Percentiles rank a stretch among this genome's conserved stretches.
Conservation (phyloP, 2,888 invertebrate species). For the Cryptophagus acutangulus region DNA sequence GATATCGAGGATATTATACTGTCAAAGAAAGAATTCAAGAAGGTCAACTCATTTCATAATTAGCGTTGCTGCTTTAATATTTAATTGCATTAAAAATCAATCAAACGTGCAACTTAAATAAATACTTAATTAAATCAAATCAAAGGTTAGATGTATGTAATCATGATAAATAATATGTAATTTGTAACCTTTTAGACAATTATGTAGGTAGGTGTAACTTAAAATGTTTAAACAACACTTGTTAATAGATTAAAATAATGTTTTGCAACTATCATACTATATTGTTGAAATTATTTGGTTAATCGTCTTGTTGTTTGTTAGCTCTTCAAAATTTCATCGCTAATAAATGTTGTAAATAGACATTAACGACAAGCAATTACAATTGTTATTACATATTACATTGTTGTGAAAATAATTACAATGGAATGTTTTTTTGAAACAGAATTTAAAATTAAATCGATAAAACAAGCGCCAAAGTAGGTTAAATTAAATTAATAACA, state of each 20-base stretch:
- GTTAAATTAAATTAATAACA: too few species aligned
- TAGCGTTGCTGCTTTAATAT: too few species aligned
- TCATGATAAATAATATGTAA: not conserved
- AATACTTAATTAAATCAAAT: not conserved
- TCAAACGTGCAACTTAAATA: not conserved
- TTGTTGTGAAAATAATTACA: not conserved
- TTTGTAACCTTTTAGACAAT: constrained; percentile 1
- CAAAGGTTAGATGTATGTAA: constrained; percentile 2
- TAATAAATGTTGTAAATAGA: constrained; percentile 1
- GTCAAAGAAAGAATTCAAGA: too few species aligned
- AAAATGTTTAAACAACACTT: not conserved
- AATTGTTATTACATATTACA: not conserved
- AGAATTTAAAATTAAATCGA: not conserved
- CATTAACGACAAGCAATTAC: not conserved
- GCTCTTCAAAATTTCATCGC: constrained; percentile 1
- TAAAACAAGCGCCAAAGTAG: too few species aligned
- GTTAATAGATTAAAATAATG: not conserved
- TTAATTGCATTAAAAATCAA: constrained; percentile 1
- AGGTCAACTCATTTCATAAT: too few species aligned
- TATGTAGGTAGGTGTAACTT: constrained; percentile 1
- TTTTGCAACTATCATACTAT: not conserved
- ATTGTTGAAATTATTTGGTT: too few species aligned
- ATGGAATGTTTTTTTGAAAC: not conserved
- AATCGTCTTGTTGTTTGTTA: not conserved
- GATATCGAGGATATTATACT: too few species aligned